Base-by-base conservation (phyloP, 2,797 vertebrate species). In the Triplophysa bombifrons region DNA sequence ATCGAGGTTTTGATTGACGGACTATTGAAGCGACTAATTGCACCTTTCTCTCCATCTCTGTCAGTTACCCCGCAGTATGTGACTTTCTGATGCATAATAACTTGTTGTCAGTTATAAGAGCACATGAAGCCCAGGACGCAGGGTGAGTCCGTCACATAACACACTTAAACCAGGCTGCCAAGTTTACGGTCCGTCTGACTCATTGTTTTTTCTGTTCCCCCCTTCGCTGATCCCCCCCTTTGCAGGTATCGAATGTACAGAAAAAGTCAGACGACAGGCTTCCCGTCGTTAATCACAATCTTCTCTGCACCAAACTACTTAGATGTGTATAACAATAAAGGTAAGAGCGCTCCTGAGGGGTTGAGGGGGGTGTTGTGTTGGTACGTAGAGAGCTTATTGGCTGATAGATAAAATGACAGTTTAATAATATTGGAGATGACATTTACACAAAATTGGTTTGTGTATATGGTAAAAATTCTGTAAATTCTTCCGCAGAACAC, bases 321-420 rank as follows among this genome's bases (percentile, higher is more conserved):
- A 94, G 98, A 99, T 88, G 98, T 99, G 91, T 99, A 99, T 95
- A 99, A 99, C 90, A 99, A 99, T 93, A 99, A 99, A 98, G 98
- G 98, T 99, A 93, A 92, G 92, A 30, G 72, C 34, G n/a, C 41
- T 58, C 2, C 22, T 22, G 30, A 50, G 48, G 1, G 16, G 10
- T 4, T 50, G 48, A 5, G 1, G 12, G 11, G 12, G 55, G n/a
- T 58, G n/a, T 22, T 20, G 13, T 22, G 3, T 11, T 58, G 55
- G 55, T 12, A 11, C 22, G 20, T 58, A 22, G 55, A 13, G 3
- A 22, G 20, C 55, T 13, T 10, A 22, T 22, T 13, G 55, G 55
- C 20, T 58, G 55, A 12, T 58, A 12, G 3, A 20, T 12, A 22
- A 58, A 56, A 4, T 3, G 20, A 58, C 20, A 4, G 55, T 25